phyloP scores from a whole-genome alignment of 1,140 invertebrate genomes.

The Vollenhovia emeryi region DNA sequence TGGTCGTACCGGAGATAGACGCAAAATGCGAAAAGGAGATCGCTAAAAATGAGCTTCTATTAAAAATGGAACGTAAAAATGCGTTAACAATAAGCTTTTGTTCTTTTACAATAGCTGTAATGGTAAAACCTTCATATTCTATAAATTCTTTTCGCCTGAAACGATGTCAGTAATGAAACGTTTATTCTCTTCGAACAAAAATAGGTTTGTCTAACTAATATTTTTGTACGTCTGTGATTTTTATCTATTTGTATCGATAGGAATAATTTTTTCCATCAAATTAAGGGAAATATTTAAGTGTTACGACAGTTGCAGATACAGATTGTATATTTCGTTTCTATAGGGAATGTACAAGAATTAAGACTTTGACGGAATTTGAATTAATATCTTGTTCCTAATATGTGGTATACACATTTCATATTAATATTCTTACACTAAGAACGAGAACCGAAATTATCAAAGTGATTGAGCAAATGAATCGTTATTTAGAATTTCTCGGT shows the following conservation, averaged over 20 bases:
- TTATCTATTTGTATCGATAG: not conserved
- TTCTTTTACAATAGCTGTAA: not conserved
- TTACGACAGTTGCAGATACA: not conserved
- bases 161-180: not conserved
- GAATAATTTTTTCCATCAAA: not conserved
- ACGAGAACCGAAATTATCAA: slow-evolving; percentile 6
- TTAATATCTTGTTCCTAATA: not conserved
- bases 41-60: not conserved
- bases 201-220: not conserved
- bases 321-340: not conserved
- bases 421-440: not conserved
- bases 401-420: not conserved
- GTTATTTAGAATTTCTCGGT: slow-evolving; percentile 30
- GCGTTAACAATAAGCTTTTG: not conserved
- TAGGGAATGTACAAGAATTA: not conserved
- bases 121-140: not conserved
- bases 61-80: slow-evolving; percentile 4
- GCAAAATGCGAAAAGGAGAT: not conserved
- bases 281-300: not conserved
- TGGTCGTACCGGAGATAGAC: not conserved
- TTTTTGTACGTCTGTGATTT: not conserved
- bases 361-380: not conserved
- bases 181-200: not conserved
- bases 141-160: not conserved
- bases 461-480: slow-evolving; percentile 4